A percentile compares a stretch with the other conserved stretches of the same genome.
Evolutionary conservation across 2,888 invertebrate genomes (phyloP).

Genomic region (Camponotus fellah): DNA sequence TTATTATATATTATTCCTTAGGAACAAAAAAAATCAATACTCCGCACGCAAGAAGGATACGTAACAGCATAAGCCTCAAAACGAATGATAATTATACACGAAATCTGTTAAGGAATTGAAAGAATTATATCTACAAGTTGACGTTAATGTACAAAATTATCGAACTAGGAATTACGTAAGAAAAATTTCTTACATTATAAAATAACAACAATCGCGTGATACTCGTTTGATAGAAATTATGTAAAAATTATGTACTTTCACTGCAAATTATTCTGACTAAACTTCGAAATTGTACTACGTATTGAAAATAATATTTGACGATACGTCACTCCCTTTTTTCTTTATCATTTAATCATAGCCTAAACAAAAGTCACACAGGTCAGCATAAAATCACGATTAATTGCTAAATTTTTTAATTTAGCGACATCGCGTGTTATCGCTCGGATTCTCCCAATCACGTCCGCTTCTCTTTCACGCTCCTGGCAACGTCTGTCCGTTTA

Average conservation of each 20-base stretch:
- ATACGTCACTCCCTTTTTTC: not conserved
- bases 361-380: conserved; percentile 26
- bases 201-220: not conserved
- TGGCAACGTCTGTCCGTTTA: conserved; percentile 25
- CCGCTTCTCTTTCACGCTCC: conserved; percentile 7
- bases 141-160: conserved; percentile 28
- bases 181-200: not conserved
- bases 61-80: not conserved
- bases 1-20: conserved; percentile 18
- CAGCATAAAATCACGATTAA: conserved; percentile 12
- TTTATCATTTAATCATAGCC: conserved; percentile 26
- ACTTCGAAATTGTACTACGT: not conserved
- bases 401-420: not conserved
- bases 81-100: conserved; percentile 3
- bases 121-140: conserved; percentile 30
- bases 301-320: conserved; percentile 11
- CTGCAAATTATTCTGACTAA: not conserved
- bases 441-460: conserved; percentile 17
- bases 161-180: not conserved
- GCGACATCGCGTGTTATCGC: conserved; percentile 26
- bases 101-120: conserved; percentile 6
- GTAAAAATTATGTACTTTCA: not conserved
- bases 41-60: conserved; percentile 8
- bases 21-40: conserved; percentile 4
- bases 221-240: not conserved